phyloP scores from a whole-genome alignment of 2,113 vertebrate species.

The Mellivora capensis region DNA sequence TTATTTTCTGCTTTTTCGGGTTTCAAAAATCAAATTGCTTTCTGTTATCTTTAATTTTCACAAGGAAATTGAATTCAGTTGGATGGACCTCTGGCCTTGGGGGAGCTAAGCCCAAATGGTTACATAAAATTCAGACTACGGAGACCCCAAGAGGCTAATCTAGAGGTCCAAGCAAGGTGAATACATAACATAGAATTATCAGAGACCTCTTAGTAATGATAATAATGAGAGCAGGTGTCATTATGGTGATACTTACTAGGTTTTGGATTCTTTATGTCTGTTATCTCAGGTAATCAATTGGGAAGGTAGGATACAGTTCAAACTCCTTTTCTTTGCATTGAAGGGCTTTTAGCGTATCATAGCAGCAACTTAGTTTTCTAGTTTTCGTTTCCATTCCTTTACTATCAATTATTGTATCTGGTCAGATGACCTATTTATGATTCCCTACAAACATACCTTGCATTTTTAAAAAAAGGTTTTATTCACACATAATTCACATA shows the following conservation, averaged over 20 bases:
- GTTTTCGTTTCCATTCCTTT: not conserved
- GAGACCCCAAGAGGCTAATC: not conserved
- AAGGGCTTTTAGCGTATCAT: not conserved
- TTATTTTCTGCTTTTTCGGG: constrained; percentile 19
- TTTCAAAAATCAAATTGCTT: not conserved
- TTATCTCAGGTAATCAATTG: not conserved
- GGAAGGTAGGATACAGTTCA: not conserved
- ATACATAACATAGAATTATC: not conserved
- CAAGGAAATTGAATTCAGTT: not conserved
- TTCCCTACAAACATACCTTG: not conserved
- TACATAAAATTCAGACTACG: not conserved
- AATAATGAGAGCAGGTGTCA: not conserved
- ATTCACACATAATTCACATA: not conserved
- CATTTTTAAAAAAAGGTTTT: not conserved
- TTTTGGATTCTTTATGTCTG: not conserved
- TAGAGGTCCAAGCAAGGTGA: not conserved
- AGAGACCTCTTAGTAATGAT: not conserved
- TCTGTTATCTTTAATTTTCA: not conserved
- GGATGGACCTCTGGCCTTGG: not conserved
- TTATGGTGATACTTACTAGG: not conserved
- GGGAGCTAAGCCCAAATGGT: not conserved
- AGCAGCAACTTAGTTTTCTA: not conserved
- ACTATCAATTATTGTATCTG: not conserved
- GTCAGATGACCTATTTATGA: not conserved
- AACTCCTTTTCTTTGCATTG: not conserved